A percentile compares a stretch with the other conserved stretches of the same genome.
These are phyloP conservation scores for Tylochromis polylepis DNA, from an alignment of 2,113 vertebrate genomes.

Conservation along the genomic window DNA sequence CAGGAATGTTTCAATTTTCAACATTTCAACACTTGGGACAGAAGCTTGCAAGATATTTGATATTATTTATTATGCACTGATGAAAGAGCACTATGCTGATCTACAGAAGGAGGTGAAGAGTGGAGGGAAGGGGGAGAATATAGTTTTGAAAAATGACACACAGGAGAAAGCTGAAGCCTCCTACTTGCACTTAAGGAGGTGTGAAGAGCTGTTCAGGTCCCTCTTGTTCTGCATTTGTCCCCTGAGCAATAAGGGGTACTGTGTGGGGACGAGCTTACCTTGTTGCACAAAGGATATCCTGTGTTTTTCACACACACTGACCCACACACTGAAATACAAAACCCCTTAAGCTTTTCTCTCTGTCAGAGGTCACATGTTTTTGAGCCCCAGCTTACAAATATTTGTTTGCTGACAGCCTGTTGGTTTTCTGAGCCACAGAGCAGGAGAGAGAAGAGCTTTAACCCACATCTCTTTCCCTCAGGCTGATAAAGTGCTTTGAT, in stretches of 20 bases:
- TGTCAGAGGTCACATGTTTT: conserved; percentile 34
- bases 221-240: conserved; percentile 50
- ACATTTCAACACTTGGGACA: conserved; percentile 40
- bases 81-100: conserved; percentile 67
- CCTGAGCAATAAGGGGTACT: conserved; percentile 57
- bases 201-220: conserved; percentile 52
- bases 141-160: background rate
- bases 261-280: conserved; percentile 37
- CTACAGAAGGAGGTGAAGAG: background rate
- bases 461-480: conserved; percentile 85
- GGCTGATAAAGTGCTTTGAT: conserved; percentile 97
- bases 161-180: conserved; percentile 43
- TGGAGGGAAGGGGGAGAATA: background rate
- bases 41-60: conserved; percentile 38
- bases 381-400: conserved; percentile 76
- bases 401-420: conserved; percentile 76
- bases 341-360: conserved; percentile 25
- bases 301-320: conserved; percentile 53
- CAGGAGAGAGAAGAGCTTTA: conserved; percentile 80
- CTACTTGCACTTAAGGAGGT: conserved; percentile 60
- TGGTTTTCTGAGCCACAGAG: conserved; percentile 67
- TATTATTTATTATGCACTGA: conserved; percentile 31
- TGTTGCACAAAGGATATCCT: conserved; percentile 75
- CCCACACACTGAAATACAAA: conserved; percentile 35
- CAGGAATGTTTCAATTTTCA: conserved; percentile 35